Percentiles rank a stretch among this genome's conserved stretches.
phyloP scores from a whole-genome alignment of 2,797 vertebrate species.

The Benthosema pterotum region DNA sequence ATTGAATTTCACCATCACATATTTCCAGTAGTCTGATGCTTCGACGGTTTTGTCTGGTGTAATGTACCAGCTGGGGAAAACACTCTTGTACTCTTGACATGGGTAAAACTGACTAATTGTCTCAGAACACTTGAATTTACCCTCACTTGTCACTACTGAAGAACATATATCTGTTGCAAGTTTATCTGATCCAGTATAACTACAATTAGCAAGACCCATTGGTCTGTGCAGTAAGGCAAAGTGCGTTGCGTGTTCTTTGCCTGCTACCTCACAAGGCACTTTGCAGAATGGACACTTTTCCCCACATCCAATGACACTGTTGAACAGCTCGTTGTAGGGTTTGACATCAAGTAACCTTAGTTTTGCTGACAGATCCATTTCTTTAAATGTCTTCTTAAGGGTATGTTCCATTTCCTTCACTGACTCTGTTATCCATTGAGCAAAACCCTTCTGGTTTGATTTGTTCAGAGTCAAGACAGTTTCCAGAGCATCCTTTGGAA shows the following conservation, averaged over 20 bases:
- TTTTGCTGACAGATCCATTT: background rate
- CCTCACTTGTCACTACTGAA: slow-evolving; percentile 36
- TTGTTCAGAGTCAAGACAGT: slow-evolving; percentile 61
- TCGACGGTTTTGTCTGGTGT: slow-evolving; percentile 59
- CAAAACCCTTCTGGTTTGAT: slow-evolving; percentile 53
- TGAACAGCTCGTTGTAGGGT: slow-evolving; percentile 67
- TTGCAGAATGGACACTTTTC: slow-evolving; percentile 73
- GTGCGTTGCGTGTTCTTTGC: slow-evolving; percentile 52
- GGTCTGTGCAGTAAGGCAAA: slow-evolving; percentile 61
- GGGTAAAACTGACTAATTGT: background rate
- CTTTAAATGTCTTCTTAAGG: slow-evolving; percentile 8
- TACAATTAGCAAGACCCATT: background rate
- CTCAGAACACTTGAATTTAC: accelerated
- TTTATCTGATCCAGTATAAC: accelerated
- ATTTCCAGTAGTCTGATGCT: slow-evolving; percentile 80
- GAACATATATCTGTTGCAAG: slow-evolving; percentile 51
- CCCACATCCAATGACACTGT: slow-evolving; percentile 68
- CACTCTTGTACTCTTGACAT: slow-evolving; percentile 56
- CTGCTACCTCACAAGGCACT: slow-evolving; percentile 66
- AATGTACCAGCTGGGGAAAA: slow-evolving; percentile 71
- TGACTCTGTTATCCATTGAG: slow-evolving; percentile 22
- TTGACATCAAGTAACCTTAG: slow-evolving; percentile 35
- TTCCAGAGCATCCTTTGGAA: slow-evolving; percentile 53
- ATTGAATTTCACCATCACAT: slow-evolving; percentile 65
- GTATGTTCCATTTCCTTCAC: slow-evolving; percentile 42